Base-by-base conservation (phyloP, 2,888 invertebrate species). In the Crocallis elinguaria region DNA sequence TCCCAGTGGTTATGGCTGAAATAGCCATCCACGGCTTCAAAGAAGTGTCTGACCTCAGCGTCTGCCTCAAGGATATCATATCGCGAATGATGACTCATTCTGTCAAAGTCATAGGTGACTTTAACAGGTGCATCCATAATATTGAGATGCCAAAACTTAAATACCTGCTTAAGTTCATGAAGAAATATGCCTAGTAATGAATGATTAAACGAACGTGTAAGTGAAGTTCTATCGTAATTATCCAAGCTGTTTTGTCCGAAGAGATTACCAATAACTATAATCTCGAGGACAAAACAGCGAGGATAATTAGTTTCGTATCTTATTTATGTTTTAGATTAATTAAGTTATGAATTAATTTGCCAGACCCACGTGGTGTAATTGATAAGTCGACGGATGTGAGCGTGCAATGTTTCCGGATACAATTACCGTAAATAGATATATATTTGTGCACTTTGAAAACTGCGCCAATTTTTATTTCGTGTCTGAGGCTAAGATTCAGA, bases 1-100 rank as follows among this genome's bases (percentile, higher is more conserved):
- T 91, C 50, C 89, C 91, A 0, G 90, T 91, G 3, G 91, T 91
- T 0, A 90, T 90, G 90, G 83, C 91, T 0, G 91, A 91, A 61
- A 90, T 91, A 49, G 88, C 89, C 0, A 90, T 91, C 30, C 88
- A 90, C 53, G 91, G 91, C 0, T 90, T 90, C 70, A 90, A 91
- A 73, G 91, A 91, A 65, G 91, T 91, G 0, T 91, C 90, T 0
- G 90, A 91, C 57, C 69, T 91, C 1, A 90, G 90, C 51, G 88
- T 90, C 6, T 91, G 91, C 49, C 80, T 91, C 9, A 91, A 91
- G 38, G 91, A 91, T 58, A 91, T 91, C 49, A 90, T 91, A 36
- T 90, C 90, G 0, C 69, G 89, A 29, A 90, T 91, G 91, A 90
- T 90, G 90, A 90, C 90, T 0, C 89, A 90, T 61, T 90, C 91